Percentiles rank a stretch among this genome's conserved stretches.
phyloP scores from a whole-genome alignment of 2,888 invertebrate species.

The Trissolcus japonicus region DNA sequence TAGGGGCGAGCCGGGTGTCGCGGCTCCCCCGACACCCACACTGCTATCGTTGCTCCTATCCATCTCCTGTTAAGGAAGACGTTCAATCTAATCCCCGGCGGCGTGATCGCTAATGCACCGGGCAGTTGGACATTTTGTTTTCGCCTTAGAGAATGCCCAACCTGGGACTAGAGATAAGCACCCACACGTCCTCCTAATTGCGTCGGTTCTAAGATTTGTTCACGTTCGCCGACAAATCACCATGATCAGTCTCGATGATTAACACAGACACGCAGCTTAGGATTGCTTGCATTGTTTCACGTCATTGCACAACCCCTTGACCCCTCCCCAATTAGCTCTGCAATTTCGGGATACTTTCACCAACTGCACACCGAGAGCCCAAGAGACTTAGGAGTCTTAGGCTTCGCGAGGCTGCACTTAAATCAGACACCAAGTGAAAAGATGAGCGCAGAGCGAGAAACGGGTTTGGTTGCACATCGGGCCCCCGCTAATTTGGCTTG shows the following conservation, averaged over 20 bases:
- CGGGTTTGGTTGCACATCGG: no score
- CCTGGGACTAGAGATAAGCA: constrained; percentile 35
- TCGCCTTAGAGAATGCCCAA: constrained; percentile 18
- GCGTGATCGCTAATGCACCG: constrained; percentile 15
- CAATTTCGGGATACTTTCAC: constrained; percentile 22
- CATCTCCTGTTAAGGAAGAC: constrained; percentile 53
- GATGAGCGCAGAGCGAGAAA: no score
- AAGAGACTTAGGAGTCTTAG: no score
- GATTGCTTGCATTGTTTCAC: constrained; percentile 30
- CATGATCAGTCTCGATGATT: constrained; percentile 34
- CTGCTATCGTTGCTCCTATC: constrained; percentile 64
- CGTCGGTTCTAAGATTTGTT: constrained; percentile 14
- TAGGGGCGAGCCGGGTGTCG: constrained; percentile 65
- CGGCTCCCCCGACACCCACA: constrained; percentile 59
- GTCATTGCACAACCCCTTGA: constrained; percentile 21
- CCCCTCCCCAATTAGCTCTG: constrained; percentile 9
- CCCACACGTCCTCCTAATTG: constrained; percentile 46
- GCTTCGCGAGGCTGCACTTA: no score
- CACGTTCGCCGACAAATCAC: constrained; percentile 35
- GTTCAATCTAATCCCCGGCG: constrained; percentile 1
- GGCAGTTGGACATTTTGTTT: constrained; percentile 38
- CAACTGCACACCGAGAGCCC: neutral
- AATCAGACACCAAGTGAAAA: no score
- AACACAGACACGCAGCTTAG: constrained; percentile 44
- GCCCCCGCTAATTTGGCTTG: no score